phyloP scores from a whole-genome alignment of 2,113 vertebrate species.

The Micromys minutus region DNA sequence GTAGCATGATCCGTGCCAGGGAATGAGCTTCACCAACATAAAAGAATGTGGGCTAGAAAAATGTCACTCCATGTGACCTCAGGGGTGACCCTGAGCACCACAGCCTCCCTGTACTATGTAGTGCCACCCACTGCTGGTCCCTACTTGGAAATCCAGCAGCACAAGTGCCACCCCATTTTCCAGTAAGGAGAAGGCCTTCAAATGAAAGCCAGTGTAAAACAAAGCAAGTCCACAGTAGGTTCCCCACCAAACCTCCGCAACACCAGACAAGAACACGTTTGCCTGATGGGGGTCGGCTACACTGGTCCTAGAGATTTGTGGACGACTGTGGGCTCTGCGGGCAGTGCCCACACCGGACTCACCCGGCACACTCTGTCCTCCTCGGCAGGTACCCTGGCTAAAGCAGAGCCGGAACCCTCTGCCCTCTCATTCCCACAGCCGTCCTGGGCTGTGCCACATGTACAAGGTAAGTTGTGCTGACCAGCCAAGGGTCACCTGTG shows the following conservation, averaged over 20 bases:
- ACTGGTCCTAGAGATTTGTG: not conserved
- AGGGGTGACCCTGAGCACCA: rapidly evolving
- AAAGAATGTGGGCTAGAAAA: not conserved
- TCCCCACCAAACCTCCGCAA: rapidly evolving
- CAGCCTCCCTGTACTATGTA: not conserved
- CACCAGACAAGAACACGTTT: rapidly evolving
- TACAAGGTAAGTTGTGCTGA: conserved; percentile 62
- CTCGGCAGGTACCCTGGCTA: conserved; percentile 76
- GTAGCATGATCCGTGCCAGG: rapidly evolving
- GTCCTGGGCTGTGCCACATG: conserved; percentile 74
- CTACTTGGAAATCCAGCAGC: rapidly evolving
- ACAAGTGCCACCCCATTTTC: not conserved
- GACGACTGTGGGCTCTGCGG: not conserved
- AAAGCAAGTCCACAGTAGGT: rapidly evolving
- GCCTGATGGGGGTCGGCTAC: not conserved
- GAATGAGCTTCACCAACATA: not conserved
- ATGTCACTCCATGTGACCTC: rapidly evolving
- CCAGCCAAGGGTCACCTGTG: not conserved
- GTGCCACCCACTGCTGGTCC: rapidly evolving
- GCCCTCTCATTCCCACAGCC: conserved; percentile 54
- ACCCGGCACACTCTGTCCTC: conserved; percentile 72
- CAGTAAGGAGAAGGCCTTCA: not conserved
- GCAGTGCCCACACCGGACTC: not conserved
- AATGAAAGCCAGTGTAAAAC: rapidly evolving
- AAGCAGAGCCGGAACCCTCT: conserved; percentile 69